phyloP scores from a whole-genome alignment of 2,113 vertebrate genomes.

The Ptilorrhoa leucosticta region DNA sequence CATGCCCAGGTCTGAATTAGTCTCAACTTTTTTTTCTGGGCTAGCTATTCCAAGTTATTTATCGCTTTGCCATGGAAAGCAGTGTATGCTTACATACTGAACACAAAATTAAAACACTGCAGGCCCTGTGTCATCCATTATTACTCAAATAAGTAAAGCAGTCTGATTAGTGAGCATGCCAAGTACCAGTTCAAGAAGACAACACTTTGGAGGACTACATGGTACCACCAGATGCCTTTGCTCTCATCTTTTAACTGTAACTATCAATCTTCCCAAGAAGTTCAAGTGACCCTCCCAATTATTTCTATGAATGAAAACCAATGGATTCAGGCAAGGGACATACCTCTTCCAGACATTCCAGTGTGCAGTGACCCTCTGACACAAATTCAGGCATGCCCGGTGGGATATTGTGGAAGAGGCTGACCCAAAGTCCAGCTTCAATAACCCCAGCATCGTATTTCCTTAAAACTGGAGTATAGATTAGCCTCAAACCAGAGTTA shows the following conservation, averaged over 20 bases:
- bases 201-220: background rate
- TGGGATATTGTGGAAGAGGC: constrained; percentile 87
- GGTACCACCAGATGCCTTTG: background rate
- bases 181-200: background rate
- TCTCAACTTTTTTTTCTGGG: background rate
- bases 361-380: constrained; percentile 86
- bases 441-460: constrained; percentile 85
- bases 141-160: background rate
- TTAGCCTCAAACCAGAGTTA: constrained; percentile 82
- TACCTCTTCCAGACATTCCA: constrained; percentile 87
- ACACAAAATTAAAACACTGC: background rate
- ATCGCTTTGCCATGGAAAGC: background rate
- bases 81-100: background rate
- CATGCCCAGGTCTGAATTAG: background rate
- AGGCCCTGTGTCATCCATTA: background rate
- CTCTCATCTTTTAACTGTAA: background rate
- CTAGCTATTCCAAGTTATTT: background rate
- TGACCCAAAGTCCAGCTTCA: constrained; percentile 88
- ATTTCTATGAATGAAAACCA: background rate
- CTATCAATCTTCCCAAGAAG: background rate
- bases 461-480: constrained; percentile 77
- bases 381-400: constrained; percentile 82
- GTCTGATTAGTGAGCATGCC: background rate
- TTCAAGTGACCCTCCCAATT: background rate
- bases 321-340: background rate